Base-by-base conservation (phyloP, 2,113 vertebrate species). In the Tenrec ecaudatus region DNA sequence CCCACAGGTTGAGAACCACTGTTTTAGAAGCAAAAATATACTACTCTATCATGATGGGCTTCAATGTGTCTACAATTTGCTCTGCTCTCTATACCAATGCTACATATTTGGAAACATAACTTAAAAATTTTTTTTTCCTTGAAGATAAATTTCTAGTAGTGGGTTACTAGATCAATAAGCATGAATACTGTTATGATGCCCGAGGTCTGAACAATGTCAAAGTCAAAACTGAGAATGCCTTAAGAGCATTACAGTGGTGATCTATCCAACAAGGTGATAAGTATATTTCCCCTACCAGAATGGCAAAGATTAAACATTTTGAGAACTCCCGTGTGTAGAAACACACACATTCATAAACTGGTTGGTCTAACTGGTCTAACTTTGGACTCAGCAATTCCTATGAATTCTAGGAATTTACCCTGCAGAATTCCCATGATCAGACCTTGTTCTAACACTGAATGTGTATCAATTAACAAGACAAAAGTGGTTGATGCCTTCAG, bases 271-370 rank as follows among this genome's bases (percentile, higher is more conserved):
- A 71, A 83, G 33, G 60, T 77, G 33, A 64, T 69, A 84, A 90
- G 40, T 27, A 73, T 78, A 90, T 77, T 77, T 89, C 20, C 80
- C 25, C 53, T 81, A 73, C 22, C 36, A 68, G 69, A 71, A 0
- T 82, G 60, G 68, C 25, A 75, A 89, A 85, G 80, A 90, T 90
- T 91, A 22, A 92, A 90, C 92, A 85, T 60, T 40, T 60, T 85
- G 69, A 90, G 92, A 82, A 88, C 47, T 58, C 20, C 33, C 25
- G 20, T 76, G 47, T 87, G 11, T 66, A 81, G 33, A 90, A 71
- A 43, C 22, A 78, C 73, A 86, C 92, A 94, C 25, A 86, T 31
- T 43, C 62, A 60, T 17, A 23, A 7, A 62, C 0, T 85, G 38
- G 22, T 73, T 60, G 75, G n/a, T 91, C 89, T 88, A 92, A 81